Base-by-base conservation (phyloP, 2,797 vertebrate genomes). In the Epinephelus awoara region DNA sequence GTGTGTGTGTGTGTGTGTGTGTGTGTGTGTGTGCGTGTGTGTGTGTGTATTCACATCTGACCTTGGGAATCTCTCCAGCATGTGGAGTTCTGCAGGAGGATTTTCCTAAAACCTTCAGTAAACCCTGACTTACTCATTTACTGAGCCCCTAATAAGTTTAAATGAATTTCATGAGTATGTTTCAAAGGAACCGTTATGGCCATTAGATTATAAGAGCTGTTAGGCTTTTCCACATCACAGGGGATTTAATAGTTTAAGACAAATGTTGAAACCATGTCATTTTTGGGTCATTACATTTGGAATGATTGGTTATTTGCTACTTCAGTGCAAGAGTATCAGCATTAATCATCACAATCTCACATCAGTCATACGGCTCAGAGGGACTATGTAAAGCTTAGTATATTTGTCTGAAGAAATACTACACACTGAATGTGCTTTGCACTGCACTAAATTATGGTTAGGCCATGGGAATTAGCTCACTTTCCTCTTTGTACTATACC, bases 91-190 rank as follows among this genome's bases (percentile, higher is more conserved):
- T 34, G 34, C 29, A 17, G 29, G 21, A 59, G 47, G 34, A 70
- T 52, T 71, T 61, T 14, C 38, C 38, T 47, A 44, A 49, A 65
- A 80, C 55, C 55, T 57, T 38, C 49, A 54, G 52, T 69, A 51
- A 58, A 55, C n/a, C 17, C 11, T 18, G 6, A 65, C 18, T 71
- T 12, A 21, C 52, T 57, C 23, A 49, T 18, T 64, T 57, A 38
- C 47, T 17, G n/a, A 62, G 49, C 0, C 17, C 3, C 21, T 67
- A 47, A 56, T 42, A 65, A 23, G 3, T 50, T 40, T 3, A 46
- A 19, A 55, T 55, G 0, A 7, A 62, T 50, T 49, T 25, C 18
- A 46, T 72, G 14, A 44, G 21, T n/a, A 17, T 15, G 6, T 67
- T 73, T 61, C 23, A 23, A 66, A 74, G n/a, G 8, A 65, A 38